phyloP scores from a whole-genome alignment of 2,797 vertebrate species.

The Tenualosa thibaudeaui region DNA sequence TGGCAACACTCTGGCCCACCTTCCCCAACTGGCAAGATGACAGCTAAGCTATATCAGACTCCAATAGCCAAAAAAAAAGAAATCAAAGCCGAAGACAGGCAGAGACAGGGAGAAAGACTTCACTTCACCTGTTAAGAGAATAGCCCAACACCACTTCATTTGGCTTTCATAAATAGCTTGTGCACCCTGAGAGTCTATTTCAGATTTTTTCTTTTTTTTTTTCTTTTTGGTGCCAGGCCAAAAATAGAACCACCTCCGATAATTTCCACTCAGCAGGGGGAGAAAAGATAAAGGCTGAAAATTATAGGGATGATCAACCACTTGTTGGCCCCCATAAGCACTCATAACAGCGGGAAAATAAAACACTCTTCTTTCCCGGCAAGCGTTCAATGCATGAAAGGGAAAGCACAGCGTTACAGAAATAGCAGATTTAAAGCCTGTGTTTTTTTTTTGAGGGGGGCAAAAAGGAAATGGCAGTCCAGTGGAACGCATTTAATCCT shows the following conservation, averaged over 20 bases:
- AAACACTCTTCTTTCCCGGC: background rate
- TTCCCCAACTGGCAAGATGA: background rate
- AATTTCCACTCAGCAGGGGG: background rate
- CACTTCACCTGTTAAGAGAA: background rate
- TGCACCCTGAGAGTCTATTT: background rate
- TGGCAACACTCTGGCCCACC: background rate
- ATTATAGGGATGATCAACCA: slow-evolving; percentile 18
- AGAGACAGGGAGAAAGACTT: background rate
- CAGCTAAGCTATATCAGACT: background rate
- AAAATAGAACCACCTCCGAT: slow-evolving; percentile 7
- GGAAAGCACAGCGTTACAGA: background rate
- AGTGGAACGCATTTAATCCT: slow-evolving; percentile 25
- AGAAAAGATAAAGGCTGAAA: slow-evolving; percentile 12
- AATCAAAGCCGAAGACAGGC: background rate
- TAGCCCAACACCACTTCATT: background rate
- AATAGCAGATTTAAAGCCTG: background rate
- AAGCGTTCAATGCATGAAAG: background rate
- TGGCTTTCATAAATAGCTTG: background rate
- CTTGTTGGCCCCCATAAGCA: slow-evolving; percentile 10
- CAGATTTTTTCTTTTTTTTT: background rate
- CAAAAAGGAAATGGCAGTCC: background rate
- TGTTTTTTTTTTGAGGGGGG: background rate
- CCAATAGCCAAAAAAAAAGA: background rate
- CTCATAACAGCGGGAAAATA: background rate
- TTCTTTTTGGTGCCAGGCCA: background rate